These are phyloP conservation scores for Hesperia comma DNA, from an alignment of 2,888 invertebrate genomes.

Conservation along the genomic window DNA sequence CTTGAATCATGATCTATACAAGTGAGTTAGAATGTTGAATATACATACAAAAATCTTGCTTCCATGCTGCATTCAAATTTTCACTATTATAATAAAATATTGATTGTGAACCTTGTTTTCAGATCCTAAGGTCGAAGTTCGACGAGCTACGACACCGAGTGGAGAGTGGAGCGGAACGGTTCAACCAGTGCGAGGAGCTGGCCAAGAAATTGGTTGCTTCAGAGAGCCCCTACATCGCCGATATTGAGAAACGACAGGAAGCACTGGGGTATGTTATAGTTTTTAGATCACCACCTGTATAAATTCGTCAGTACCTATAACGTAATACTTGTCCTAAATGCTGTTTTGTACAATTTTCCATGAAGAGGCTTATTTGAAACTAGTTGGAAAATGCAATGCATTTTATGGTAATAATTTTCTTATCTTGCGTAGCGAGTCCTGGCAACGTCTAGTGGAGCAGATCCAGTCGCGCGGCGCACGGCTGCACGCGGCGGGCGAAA, in stretches of 20 bases:
- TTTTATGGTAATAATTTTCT: background rate
- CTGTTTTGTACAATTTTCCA: too few relatives aligned
- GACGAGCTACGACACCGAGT: slow-evolving; percentile 96
- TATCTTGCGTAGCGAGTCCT: slow-evolving; percentile 84
- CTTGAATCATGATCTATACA: too few relatives aligned
- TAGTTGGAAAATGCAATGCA: too few relatives aligned
- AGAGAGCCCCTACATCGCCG: slow-evolving; percentile 92
- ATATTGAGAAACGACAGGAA: slow-evolving; percentile 93
- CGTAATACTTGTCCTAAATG: too few relatives aligned
- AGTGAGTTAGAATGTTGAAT: too few relatives aligned
- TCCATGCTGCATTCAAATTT: too few relatives aligned
- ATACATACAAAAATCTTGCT: too few relatives aligned
- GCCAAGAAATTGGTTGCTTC: slow-evolving; percentile 94
- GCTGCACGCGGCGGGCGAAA: slow-evolving; percentile 96
- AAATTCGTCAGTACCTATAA: background rate
- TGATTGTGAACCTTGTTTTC: background rate
- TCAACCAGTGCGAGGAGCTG: slow-evolving; percentile 94
- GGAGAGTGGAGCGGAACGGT: slow-evolving; percentile 94
- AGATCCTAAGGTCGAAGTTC: slow-evolving; percentile 94
- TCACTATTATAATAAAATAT: background rate
- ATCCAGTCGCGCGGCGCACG: slow-evolving; percentile 94
- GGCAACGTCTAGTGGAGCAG: slow-evolving; percentile 94
- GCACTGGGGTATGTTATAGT: slow-evolving; percentile 88
- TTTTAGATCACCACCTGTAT: background rate
- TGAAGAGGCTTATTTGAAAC: too few relatives aligned